Percentiles rank a stretch among this genome's conserved stretches.
Conservation (phyloP, 2,888 invertebrate species). For the Strigamia maritima region DNA sequence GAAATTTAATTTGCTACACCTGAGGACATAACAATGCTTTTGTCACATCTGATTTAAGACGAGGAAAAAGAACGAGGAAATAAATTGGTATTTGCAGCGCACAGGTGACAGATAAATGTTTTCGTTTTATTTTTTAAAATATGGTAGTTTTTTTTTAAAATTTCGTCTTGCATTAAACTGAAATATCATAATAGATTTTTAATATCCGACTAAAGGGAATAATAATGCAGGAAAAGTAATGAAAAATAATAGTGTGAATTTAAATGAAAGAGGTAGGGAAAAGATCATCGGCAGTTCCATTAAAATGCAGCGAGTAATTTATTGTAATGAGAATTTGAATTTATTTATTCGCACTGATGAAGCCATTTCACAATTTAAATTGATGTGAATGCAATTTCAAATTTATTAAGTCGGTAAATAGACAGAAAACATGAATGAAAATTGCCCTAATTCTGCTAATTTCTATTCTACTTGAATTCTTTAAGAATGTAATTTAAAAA, state of each 20-base stretch:
- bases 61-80: too few relatives aligned
- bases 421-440: not conserved
- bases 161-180: not conserved
- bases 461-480: not conserved
- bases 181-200: not conserved
- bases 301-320: slow-evolving; percentile 1
- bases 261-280: not conserved
- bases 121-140: not conserved
- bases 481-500: not conserved
- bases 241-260: not conserved
- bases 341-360: slow-evolving; percentile 16
- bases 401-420: not conserved
- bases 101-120: not conserved
- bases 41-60: not conserved
- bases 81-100: not conserved
- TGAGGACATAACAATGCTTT: not conserved
- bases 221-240: not conserved
- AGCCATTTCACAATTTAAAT: not conserved
- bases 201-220: not conserved
- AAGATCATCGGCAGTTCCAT: slow-evolving; percentile 7
- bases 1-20: not conserved
- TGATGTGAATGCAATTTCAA: not conserved
- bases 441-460: not conserved
- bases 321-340: slow-evolving; percentile 16
- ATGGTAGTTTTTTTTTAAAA: not conserved